Percentiles rank a stretch among this genome's conserved stretches.
Evolutionary conservation across 2,113 vertebrate species (phyloP).

Genomic region (Phalacrocorax brasilianus): DNA sequence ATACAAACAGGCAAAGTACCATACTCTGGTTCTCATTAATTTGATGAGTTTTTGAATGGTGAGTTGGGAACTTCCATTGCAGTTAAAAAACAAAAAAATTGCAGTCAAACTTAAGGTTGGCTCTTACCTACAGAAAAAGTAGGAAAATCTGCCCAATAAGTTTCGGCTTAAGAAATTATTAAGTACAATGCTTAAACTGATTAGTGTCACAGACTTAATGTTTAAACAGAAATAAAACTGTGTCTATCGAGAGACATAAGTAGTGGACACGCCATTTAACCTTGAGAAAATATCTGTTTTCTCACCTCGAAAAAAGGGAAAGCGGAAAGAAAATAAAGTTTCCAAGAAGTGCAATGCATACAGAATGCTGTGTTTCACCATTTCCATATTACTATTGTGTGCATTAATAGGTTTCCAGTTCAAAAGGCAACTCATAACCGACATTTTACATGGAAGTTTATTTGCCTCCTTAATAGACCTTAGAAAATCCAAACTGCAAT

Average conservation of each 20-base stretch:
- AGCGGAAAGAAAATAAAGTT: neutral
- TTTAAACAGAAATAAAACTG: neutral
- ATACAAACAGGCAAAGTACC: neutral
- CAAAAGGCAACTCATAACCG: conserved; percentile 39
- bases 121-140: neutral
- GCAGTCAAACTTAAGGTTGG: neutral
- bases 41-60: neutral
- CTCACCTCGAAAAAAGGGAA: neutral
- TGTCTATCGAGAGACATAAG: neutral
- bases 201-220: neutral
- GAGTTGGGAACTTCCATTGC: neutral
- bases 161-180: neutral
- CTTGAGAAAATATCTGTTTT: neutral
- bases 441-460: conserved; percentile 14
- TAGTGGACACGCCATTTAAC: neutral
- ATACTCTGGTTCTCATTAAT: neutral
- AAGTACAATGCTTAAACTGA: neutral
- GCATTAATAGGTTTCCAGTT: conserved; percentile 25
- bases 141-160: neutral
- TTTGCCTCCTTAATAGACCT: conserved; percentile 30
- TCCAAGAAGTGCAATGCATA: neutral
- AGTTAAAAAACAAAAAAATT: neutral
- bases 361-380: neutral
- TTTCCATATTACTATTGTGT: neutral
- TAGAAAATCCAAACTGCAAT: conserved; percentile 44